Evolutionary conservation across 2,797 vertebrate species (phyloP), one percentile per base, ranked within the genome.

Genomic region (Euthynnus affinis): DNA sequence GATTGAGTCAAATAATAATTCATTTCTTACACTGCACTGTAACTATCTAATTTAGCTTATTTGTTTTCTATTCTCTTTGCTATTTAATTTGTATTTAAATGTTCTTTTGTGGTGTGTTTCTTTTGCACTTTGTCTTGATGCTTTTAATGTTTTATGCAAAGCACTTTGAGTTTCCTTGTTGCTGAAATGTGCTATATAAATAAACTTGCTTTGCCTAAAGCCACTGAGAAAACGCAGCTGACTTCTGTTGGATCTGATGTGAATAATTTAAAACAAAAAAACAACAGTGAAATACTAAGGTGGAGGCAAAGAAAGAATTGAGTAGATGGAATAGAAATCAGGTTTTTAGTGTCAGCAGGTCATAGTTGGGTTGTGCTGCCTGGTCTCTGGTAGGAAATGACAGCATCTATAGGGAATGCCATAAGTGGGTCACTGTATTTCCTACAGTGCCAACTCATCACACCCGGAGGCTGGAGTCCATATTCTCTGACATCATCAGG

Each of bases 351-450:
- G 66, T 85, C 78, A 67, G 75, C 60, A 53, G 73, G 71, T 83
- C 27, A 53, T 10, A 23, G 23, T 17, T 13, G 53, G 22, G 23
- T 3, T 55, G 23, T 29, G 55, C 27, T 32, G 55, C 27, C 25
- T 17, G 42, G 23, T 57, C n/a, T 55, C 15, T 56, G 37, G 59
- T 27, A 18, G 53, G 37, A 65, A 66, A 49, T 58, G 23, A 55
- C 61, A 53, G 46, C 25, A 46, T 81, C 81, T 74, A 37, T 7
- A 32, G 78, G 76, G 81, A 65, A 74, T 53, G 23, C 15, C 37
- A 17, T 60, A 92, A 91, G 17, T 91, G 80, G 88, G 91, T 81
- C 91, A 89, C 42, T 51, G 71, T 53, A 40, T 82, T 49, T 81
- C 76, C 70, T 52, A 10, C 64, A 53, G 78, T 46, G 80, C 85